A percentile compares a stretch with the other conserved stretches of the same genome.
Conservation (phyloP, 2,797 vertebrate species). For the Poecile montanus region DNA sequence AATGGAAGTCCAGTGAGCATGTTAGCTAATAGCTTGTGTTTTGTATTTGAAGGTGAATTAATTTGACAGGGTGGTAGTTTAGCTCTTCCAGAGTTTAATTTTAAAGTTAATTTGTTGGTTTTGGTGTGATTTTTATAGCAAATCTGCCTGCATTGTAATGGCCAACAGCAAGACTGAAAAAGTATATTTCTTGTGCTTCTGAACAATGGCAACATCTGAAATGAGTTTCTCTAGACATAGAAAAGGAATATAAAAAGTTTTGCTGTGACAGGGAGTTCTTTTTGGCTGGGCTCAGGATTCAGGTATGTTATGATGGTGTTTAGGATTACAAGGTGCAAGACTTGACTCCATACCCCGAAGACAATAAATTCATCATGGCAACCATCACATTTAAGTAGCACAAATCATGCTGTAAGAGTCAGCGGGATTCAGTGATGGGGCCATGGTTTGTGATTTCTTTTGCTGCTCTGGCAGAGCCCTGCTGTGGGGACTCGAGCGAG, state of each 20-base stretch:
- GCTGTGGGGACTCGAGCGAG: background rate
- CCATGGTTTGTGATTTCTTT: constrained; percentile 14
- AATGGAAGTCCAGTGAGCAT: background rate
- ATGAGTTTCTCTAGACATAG: background rate
- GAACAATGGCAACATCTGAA: background rate
- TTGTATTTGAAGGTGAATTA: background rate
- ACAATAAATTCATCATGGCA: constrained; percentile 1
- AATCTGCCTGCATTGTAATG: background rate
- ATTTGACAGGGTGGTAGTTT: background rate
- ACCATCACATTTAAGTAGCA: constrained; percentile 3
- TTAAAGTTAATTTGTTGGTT: background rate
- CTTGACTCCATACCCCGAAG: background rate
- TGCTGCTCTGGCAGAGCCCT: background rate
- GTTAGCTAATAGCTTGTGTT: background rate
- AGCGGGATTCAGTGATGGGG: background rate
- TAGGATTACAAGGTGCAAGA: background rate
- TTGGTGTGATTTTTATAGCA: background rate
- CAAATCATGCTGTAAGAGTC: constrained; percentile 1
- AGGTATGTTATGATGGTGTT: background rate
- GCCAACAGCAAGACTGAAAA: background rate
- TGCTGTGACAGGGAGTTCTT: background rate
- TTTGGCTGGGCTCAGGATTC: background rate
- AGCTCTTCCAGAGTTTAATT: background rate
- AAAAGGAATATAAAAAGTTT: background rate
- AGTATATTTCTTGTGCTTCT: background rate